These are phyloP conservation scores for Hyles euphorbiae DNA, from an alignment of 1,140 invertebrate species.

Conservation along the genomic window DNA sequence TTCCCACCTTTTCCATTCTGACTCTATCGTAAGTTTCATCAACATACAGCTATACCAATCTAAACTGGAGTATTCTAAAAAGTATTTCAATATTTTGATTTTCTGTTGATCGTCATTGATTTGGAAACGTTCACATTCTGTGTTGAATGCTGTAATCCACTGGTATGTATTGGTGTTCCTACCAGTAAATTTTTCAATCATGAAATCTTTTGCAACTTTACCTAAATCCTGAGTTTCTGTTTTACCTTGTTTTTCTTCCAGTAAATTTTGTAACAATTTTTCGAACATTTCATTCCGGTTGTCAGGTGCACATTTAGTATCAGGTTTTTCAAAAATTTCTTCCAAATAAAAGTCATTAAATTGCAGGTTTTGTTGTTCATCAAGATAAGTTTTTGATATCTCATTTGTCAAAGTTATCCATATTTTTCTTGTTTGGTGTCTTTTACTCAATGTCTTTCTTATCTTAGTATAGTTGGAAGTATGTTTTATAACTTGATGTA, in stretches of 20 bases:
- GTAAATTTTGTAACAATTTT: slow-evolving; percentile 25
- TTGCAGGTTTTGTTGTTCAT: slow-evolving; percentile 40
- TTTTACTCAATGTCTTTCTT: slow-evolving; percentile 25
- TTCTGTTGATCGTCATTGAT: slow-evolving; percentile 29
- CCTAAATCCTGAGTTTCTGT: slow-evolving; percentile 5
- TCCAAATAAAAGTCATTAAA: slow-evolving; percentile 38
- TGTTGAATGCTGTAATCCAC: slow-evolving; percentile 41
- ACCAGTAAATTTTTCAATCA: slow-evolving; percentile 17
- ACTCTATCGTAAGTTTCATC: slow-evolving; percentile 27
- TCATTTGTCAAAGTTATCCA: slow-evolving; percentile 27
- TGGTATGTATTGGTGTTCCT: slow-evolving; percentile 26
- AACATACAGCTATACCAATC: slow-evolving; percentile 42
- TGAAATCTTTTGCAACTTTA: slow-evolving; percentile 10
- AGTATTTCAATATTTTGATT: slow-evolving; percentile 37
- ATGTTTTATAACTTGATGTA: slow-evolving; percentile 16
- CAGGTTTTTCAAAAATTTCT: slow-evolving; percentile 15
- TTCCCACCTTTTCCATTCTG: slow-evolving; percentile 33
- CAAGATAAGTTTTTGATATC: slow-evolving; percentile 33
- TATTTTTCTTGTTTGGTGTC: slow-evolving; percentile 20
- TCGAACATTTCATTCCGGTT: slow-evolving; percentile 15
- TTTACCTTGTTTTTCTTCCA: slow-evolving; percentile 24
- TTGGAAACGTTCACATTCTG: slow-evolving; percentile 36
- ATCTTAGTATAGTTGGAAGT: slow-evolving; percentile 15
- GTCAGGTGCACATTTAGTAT: neutral
- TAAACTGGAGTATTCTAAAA: slow-evolving; percentile 33